These are phyloP conservation scores for Drosophila seguyi DNA, from an alignment of 1,140 invertebrate species.

Conservation along the genomic window DNA sequence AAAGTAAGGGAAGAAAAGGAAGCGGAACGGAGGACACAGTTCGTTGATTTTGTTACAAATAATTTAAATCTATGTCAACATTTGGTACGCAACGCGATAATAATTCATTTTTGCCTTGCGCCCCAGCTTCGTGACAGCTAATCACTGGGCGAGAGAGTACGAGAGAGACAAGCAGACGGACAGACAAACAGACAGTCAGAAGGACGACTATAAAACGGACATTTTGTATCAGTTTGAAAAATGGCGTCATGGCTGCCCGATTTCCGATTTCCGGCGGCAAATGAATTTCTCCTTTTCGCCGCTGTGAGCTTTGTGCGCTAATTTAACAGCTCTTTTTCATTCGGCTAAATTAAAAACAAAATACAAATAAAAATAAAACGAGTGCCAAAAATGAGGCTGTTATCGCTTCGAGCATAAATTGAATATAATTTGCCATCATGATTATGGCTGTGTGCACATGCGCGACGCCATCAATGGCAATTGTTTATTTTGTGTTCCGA, in stretches of 20 bases:
- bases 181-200: not conserved
- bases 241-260: conserved; percentile 73
- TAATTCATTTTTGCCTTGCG: conserved; percentile 79
- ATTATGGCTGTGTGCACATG: conserved; percentile 28
- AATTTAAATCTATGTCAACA: conserved; percentile 82
- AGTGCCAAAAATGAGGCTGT: conserved; percentile 7
- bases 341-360: conserved; percentile 44
- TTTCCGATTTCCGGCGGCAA: conserved; percentile 72
- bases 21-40: conserved; percentile 47
- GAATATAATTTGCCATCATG: conserved; percentile 36
- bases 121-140: conserved; percentile 74
- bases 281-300: conserved; percentile 53
- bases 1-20: not conserved
- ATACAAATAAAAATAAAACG: conserved; percentile 7
- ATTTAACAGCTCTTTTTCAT: conserved; percentile 13
- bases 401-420: conserved; percentile 32
- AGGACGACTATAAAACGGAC: conserved; percentile 41
- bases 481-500: conserved; percentile 41
- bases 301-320: conserved; percentile 21
- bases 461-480: conserved; percentile 25
- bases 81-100: conserved; percentile 70
- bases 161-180: conserved; percentile 4
- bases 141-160: conserved; percentile 54
- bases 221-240: conserved; percentile 63
- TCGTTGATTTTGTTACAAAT: conserved; percentile 80